phyloP scores from a whole-genome alignment of 1,140 invertebrate species.

The Drosophila willistoni region DNA sequence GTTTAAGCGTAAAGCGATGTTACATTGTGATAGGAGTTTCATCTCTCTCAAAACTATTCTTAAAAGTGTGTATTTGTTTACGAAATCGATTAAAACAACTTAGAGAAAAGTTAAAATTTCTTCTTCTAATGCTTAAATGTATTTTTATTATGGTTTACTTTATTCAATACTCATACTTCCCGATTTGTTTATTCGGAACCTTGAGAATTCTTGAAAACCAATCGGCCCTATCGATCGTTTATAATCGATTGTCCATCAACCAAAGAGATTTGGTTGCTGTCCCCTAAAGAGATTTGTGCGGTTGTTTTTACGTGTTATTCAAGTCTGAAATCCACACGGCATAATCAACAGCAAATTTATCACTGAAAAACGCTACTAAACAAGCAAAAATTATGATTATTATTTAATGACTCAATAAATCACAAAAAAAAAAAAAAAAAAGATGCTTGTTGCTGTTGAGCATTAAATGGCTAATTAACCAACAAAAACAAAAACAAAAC shows the following conservation, averaged over 20 bases:
- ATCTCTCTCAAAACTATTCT: no score
- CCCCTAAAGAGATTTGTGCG: neutral
- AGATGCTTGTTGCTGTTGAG: slow-evolving; percentile 51
- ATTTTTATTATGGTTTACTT: no score
- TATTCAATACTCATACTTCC: no score
- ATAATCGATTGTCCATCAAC: neutral
- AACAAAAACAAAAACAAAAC: neutral
- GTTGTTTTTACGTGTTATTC: neutral
- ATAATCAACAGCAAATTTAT: slow-evolving; percentile 26
- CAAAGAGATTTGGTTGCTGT: neutral
- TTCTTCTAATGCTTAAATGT: no score
- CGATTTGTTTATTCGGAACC: neutral
- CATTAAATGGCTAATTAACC: slow-evolving; percentile 76
- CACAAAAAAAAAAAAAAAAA: slow-evolving; percentile 40
- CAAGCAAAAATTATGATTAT: slow-evolving; percentile 69
- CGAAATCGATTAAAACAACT: no score
- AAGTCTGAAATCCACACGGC: slow-evolving; percentile 8
- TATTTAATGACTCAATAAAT: slow-evolving; percentile 79
- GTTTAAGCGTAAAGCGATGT: no score
- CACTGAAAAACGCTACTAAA: slow-evolving; percentile 40
- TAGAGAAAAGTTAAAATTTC: no score
- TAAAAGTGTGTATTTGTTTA: no score
- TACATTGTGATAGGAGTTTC: no score
- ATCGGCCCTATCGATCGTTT: neutral
- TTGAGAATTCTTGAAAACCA: neutral